Base-by-base conservation (phyloP, 2,797 vertebrate species). In the Enteromius afrohamiltoni region DNA sequence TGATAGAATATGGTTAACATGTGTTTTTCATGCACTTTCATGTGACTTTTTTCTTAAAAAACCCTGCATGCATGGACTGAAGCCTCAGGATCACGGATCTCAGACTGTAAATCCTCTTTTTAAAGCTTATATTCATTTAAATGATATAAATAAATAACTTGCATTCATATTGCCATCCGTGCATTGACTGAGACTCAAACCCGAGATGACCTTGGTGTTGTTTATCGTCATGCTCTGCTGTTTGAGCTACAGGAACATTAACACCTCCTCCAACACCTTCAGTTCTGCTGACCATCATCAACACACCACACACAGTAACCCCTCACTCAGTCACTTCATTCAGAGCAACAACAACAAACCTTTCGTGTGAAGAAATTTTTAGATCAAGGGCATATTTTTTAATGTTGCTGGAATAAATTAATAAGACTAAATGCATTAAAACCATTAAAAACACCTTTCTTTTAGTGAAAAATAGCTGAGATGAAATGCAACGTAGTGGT, bases 161-260 rank as follows among this genome's bases (percentile, higher is more conserved):
- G 13, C 14, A 29, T 62, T 62, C 26, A 62, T 14, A 29, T 29
- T 42, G 13, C 40, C 11, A 3, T 6, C 6, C 37, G 16, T 45
- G 37, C 67, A 23, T 45, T 69, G 40, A 45, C n/a, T 26, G 40
- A 0, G 40, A 45, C 13, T 69, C 40, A 26, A 26, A 53, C 17
- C 47, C 10, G 13, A n/a, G 71, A 34, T 74, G 71, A 74, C 71
- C 71, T 74, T 53, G 71, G 29, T 21, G 14, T 21, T 73, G 47
- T 73, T 73, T 73, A 34, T 74, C 29, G 29, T 74, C 71, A 74
- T 1, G 19, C 71, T 74, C 49, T 34, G 13, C 47, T 34, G 71
- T 74, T 74, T 74, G 3, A 53, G 71, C 71, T 53, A 53, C 71
- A 74, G 71, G 71, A 74, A 74, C 29, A 53, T 31, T 53, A 74